Conservation (phyloP, 2,113 vertebrate species). For the Chrysemys picta region DNA sequence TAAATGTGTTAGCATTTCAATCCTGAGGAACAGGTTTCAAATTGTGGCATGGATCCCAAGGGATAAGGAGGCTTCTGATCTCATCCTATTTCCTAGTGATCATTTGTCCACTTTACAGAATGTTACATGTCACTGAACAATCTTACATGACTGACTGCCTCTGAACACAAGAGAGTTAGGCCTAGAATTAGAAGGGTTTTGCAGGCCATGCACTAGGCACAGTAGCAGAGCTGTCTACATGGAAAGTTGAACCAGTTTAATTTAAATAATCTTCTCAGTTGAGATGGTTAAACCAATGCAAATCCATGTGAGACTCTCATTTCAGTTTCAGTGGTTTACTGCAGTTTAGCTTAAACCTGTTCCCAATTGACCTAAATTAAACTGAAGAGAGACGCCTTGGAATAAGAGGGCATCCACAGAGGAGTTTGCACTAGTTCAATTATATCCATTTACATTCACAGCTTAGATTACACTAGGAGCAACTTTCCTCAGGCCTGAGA, state of each 20-base stretch:
- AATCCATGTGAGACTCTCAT: neutral
- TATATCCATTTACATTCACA: no score
- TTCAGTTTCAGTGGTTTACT: neutral
- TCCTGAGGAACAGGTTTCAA: neutral
- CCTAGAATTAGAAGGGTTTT: neutral
- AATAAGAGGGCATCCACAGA: neutral
- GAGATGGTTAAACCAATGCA: neutral
- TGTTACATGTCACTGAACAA: neutral
- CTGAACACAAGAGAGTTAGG: neutral
- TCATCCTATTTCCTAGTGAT: neutral
- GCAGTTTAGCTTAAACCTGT: neutral
- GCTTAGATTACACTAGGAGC: no score
- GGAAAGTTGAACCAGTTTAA: neutral
- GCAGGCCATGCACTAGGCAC: neutral
- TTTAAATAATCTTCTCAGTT: neutral
- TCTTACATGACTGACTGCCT: neutral
- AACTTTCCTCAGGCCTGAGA: neutral
- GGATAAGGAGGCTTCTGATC: neutral
- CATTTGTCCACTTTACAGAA: neutral
- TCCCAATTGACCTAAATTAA: neutral
- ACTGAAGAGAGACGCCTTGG: neutral
- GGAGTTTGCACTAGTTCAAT: neutral
- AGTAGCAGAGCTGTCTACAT: neutral
- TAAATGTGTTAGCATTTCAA: neutral
- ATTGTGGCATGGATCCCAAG: neutral